These are phyloP conservation scores for Muscicapa striata DNA, from an alignment of 2,797 vertebrate genomes.

Conservation along the genomic window DNA sequence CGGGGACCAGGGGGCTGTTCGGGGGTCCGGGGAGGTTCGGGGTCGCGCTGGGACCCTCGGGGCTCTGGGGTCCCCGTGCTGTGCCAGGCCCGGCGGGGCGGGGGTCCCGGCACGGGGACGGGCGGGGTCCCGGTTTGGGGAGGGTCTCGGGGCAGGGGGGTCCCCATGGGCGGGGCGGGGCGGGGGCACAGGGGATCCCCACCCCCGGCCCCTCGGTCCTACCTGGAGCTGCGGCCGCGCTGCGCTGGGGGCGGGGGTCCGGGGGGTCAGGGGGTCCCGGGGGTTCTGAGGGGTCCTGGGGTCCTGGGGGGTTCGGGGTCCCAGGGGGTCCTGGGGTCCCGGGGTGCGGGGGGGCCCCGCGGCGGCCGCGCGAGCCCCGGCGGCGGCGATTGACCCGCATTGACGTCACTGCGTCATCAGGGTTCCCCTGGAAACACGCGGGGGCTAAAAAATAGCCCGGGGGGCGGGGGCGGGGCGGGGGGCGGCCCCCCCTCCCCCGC, in stretches of 20 bases:
- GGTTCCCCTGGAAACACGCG: slow-evolving; percentile 15
- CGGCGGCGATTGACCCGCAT: neutral
- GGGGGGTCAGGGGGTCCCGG: neutral
- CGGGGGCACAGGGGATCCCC: neutral
- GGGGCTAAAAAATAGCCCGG: neutral
- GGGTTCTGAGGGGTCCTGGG: neutral
- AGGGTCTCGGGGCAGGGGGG: neutral
- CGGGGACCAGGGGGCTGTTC: neutral
- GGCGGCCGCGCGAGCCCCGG: neutral
- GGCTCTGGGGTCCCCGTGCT: neutral
- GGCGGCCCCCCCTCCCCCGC: neutral
- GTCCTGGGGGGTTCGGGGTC: neutral
- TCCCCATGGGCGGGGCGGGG: neutral
- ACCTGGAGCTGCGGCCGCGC: neutral
- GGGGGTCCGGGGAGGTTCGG: too few species aligned
- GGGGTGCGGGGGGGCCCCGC: neutral
- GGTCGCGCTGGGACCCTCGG: too few species aligned
- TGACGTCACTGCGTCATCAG: slow-evolving; percentile 14
- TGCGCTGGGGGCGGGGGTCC: neutral
- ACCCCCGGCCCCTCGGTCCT: neutral
- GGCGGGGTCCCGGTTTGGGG: neutral
- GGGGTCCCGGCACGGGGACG: neutral
- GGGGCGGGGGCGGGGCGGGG: neutral
- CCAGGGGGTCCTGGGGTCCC: neutral
- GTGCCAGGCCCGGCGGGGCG: neutral